phyloP scores from a whole-genome alignment of 2,888 invertebrate genomes.

The Bombyx huttoni region DNA sequence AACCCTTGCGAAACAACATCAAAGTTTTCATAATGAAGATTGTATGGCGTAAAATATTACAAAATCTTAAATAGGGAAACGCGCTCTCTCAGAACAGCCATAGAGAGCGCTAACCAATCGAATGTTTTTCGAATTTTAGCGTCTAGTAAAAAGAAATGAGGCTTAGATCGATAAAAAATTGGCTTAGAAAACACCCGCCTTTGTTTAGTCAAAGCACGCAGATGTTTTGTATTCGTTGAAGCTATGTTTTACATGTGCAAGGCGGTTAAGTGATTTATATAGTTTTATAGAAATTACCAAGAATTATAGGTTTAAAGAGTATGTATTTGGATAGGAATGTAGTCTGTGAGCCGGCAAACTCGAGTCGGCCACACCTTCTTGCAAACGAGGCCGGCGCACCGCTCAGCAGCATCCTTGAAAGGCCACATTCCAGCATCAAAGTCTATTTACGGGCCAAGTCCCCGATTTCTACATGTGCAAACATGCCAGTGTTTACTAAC shows the following conservation, averaged over 20 bases:
- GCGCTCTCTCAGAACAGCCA: background rate
- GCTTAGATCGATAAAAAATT: background rate
- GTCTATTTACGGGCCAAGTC: conserved; percentile 56
- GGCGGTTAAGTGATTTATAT: background rate
- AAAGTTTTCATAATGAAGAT: background rate
- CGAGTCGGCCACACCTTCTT: conserved; percentile 47
- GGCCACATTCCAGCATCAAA: conserved; percentile 58
- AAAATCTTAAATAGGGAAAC: background rate
- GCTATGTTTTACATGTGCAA: background rate
- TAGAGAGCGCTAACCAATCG: background rate
- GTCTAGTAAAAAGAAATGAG: background rate
- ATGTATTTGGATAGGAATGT: conserved; percentile 42
- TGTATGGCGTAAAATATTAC: background rate
- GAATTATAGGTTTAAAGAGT: conserved; percentile 4
- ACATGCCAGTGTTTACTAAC: background rate
- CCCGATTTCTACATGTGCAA: conserved; percentile 31
- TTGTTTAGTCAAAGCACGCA: background rate
- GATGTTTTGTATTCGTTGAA: conserved; percentile 8
- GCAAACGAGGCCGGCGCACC: conserved; percentile 34
- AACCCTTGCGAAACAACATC: background rate
- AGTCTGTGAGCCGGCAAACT: conserved; percentile 21
- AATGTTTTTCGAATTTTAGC: background rate
- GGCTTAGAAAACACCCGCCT: background rate
- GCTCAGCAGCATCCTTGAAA: conserved; percentile 62
- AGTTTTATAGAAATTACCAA: conserved; percentile 4